phyloP scores from a whole-genome alignment of 1,140 invertebrate genomes.

The Maniola jurtina region DNA sequence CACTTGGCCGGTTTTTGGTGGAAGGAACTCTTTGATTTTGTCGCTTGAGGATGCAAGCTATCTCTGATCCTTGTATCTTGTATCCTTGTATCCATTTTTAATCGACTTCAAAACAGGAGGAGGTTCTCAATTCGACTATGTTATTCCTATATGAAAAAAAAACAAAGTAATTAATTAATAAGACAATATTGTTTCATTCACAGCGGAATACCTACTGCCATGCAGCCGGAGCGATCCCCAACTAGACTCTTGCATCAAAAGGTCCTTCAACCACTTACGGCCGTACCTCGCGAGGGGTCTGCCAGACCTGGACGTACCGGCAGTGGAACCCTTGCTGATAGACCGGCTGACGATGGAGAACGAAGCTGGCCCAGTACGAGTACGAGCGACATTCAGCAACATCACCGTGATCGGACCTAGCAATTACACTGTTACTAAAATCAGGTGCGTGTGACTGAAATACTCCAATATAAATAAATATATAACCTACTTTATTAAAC shows the following conservation, averaged over 20 bases:
- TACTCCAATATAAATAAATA: not conserved
- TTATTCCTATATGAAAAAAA: no score
- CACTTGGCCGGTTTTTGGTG: no score
- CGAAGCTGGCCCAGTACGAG: constrained; percentile 84
- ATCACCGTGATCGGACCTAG: constrained; percentile 85
- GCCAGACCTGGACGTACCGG: constrained; percentile 83
- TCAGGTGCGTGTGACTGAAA: constrained; percentile 52
- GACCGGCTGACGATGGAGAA: constrained; percentile 86
- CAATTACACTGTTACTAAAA: constrained; percentile 83
- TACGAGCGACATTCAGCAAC: constrained; percentile 85
- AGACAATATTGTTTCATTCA: constrained; percentile 1
- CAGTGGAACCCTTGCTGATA: constrained; percentile 85
- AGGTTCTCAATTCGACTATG: no score
- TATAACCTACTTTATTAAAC: no score
- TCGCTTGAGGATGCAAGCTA: no score
- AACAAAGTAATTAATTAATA: no score
- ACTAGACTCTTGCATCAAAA: constrained; percentile 83
- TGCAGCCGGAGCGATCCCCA: constrained; percentile 83
- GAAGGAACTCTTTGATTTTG: no score
- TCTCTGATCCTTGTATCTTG: no score
- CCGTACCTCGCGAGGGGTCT: constrained; percentile 85
- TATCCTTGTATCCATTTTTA: no score
- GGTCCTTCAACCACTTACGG: constrained; percentile 84
- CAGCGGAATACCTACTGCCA: constrained; percentile 86
- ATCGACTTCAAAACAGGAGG: no score